These are phyloP conservation scores for Poeciliopsis retropinna DNA, from an alignment of 2,113 vertebrate genomes.

Conservation along the genomic window DNA sequence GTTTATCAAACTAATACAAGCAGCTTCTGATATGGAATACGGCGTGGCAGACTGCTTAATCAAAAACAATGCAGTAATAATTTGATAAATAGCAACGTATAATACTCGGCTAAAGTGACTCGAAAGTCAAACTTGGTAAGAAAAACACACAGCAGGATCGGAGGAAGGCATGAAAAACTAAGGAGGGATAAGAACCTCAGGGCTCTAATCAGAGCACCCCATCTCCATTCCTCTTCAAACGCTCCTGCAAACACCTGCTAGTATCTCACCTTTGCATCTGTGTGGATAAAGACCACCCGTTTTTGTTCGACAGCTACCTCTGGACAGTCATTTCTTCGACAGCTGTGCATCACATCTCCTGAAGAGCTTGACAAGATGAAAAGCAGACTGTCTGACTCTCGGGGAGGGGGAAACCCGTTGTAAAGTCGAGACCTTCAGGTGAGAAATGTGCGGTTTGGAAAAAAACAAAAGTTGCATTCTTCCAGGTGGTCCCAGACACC, in stretches of 20 bases:
- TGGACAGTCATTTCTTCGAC: constrained; percentile 70
- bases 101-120: constrained; percentile 57
- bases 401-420: constrained; percentile 57
- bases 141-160: constrained; percentile 59
- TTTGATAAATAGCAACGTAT: constrained; percentile 62
- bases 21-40: constrained; percentile 17
- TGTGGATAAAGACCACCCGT: constrained; percentile 74
- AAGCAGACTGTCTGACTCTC: constrained; percentile 57
- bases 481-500: constrained; percentile 80
- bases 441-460: constrained; percentile 71
- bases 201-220: constrained; percentile 68
- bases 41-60: constrained; percentile 10
- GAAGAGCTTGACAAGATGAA: constrained; percentile 71
- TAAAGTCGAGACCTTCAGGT: constrained; percentile 68
- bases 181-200: constrained; percentile 47
- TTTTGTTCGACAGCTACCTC: constrained; percentile 59
- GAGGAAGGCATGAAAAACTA: constrained; percentile 70
- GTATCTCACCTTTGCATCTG: constrained; percentile 76
- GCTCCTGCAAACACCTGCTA: constrained; percentile 78
- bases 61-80: constrained; percentile 37
- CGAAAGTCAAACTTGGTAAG: constrained; percentile 60
- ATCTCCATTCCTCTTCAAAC: constrained; percentile 77
- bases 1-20: constrained; percentile 28
- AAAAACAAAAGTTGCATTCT: constrained; percentile 72
- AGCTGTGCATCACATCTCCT: constrained; percentile 67